Conservation (phyloP, 1,140 invertebrate species). For the Micrasema minimum region DNA sequence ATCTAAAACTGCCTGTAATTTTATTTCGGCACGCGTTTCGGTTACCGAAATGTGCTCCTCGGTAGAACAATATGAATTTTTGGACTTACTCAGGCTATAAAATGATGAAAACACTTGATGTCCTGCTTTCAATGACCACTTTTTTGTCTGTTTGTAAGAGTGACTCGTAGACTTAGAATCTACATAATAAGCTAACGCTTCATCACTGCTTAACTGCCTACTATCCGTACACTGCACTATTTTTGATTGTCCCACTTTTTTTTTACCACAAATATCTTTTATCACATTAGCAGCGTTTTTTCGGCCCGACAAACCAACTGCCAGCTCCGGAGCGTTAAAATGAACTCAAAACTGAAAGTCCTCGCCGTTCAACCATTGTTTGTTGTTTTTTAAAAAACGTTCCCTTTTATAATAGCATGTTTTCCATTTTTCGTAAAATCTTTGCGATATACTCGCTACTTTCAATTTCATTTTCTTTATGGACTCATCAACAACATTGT, state of each 20-base stretch:
- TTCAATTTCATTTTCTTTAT: too few relatives aligned
- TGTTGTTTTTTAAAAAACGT: too few relatives aligned
- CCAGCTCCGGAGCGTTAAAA: too few relatives aligned
- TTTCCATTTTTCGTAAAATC: too few relatives aligned
- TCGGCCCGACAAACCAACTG: background rate
- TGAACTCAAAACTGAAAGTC: too few relatives aligned
- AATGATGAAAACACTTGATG: too few relatives aligned
- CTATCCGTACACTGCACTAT: too few relatives aligned
- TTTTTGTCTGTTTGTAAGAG: conserved; percentile 35
- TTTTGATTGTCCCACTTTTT: background rate
- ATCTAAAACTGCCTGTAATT: conserved; percentile 50
- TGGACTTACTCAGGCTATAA: conserved; percentile 29
- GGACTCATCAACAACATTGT: too few relatives aligned
- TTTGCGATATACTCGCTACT: too few relatives aligned
- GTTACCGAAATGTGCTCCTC: conserved; percentile 24
- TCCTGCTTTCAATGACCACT: too few relatives aligned
- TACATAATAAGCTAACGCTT: conserved; percentile 48
- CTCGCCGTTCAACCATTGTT: too few relatives aligned
- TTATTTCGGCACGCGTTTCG: conserved; percentile 46
- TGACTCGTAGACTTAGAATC: conserved; percentile 43
- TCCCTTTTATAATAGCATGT: too few relatives aligned
- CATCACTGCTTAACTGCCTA: conserved; percentile 24
- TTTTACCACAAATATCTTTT: background rate
- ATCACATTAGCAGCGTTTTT: background rate
- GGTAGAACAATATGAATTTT: conserved; percentile 39